A percentile compares a stretch with the other conserved stretches of the same genome.
phyloP scores from a whole-genome alignment of 1,140 invertebrate species.

The Heliconius himera region DNA sequence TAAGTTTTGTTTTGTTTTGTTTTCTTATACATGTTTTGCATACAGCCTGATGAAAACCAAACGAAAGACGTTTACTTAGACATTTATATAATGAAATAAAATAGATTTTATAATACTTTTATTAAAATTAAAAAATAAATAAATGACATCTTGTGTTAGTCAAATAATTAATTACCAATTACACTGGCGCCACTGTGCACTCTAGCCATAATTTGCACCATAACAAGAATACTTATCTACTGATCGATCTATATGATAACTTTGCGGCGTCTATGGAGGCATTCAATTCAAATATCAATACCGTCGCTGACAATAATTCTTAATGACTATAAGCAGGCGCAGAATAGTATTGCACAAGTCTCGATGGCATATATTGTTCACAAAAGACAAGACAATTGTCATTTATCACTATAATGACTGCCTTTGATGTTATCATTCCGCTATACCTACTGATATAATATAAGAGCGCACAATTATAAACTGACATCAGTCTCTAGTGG shows the following conservation, averaged over 20 bases:
- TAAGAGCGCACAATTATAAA: conserved; percentile 46
- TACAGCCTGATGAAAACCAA: conserved; percentile 25
- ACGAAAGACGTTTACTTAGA: conserved; percentile 18
- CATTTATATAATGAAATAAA: too few species aligned
- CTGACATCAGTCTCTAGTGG: conserved; percentile 37
- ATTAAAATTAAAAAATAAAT: not conserved
- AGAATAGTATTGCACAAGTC: conserved; percentile 73
- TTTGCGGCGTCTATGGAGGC: conserved; percentile 60
- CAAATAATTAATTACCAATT: not conserved
- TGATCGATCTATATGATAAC: conserved; percentile 68
- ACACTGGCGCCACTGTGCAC: conserved; percentile 29
- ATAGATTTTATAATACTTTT: too few species aligned
- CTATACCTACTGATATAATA: conserved; percentile 53
- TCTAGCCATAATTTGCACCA: conserved; percentile 50
- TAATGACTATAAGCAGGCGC: conserved; percentile 74
- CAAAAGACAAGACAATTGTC: conserved; percentile 77
- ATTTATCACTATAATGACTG: conserved; percentile 76
- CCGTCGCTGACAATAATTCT: conserved; percentile 71
- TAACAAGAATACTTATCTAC: conserved; percentile 60
- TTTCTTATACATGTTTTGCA: not conserved
- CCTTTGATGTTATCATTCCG: conserved; percentile 77
- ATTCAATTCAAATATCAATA: conserved; percentile 77
- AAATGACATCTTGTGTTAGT: not conserved
- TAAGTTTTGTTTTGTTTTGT: not conserved
- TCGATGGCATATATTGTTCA: conserved; percentile 73